These are phyloP conservation scores for Empis stercorea DNA, from an alignment of 2,888 invertebrate genomes.

Conservation along the genomic window DNA sequence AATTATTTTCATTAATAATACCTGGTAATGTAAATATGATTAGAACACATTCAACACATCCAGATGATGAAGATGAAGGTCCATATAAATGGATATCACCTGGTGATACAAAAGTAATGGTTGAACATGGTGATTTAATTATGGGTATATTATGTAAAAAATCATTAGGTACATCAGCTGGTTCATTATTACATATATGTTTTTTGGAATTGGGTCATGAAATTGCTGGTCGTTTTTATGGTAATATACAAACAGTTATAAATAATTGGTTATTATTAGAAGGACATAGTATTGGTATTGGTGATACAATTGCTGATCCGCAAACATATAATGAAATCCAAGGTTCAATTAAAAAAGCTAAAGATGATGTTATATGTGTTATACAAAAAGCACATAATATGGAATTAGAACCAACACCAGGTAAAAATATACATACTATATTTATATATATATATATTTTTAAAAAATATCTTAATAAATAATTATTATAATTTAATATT, in stretches of 20 bases:
- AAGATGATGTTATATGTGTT: conserved; percentile 98
- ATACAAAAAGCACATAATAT: conserved; percentile 99
- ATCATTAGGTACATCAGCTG: conserved; percentile 93
- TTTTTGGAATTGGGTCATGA: conserved; percentile 95
- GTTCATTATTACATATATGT: conserved; percentile 93
- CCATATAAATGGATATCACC: conserved; percentile 99
- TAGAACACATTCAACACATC: conserved; percentile 95
- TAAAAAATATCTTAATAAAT: no score
- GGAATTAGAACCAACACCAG: conserved; percentile 96
- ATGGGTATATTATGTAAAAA: conserved; percentile 98
- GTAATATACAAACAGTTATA: conserved; percentile 97
- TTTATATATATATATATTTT: no score
- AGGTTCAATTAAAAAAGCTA: conserved; percentile 95
- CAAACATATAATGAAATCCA: conserved; percentile 97
- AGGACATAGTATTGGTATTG: conserved; percentile 94
- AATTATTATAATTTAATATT: neutral
- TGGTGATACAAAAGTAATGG: conserved; percentile 96
- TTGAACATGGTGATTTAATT: conserved; percentile 94
- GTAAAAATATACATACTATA: conserved; percentile 36
- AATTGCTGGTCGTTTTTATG: conserved; percentile 90
- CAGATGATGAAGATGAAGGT: conserved; percentile 96
- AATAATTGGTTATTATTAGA: conserved; percentile 96
- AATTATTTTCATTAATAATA: conserved; percentile 94
- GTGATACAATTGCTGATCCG: conserved; percentile 99
- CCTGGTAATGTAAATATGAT: conserved; percentile 93